phyloP scores from a whole-genome alignment of 2,888 invertebrate genomes.

The Aproaerema taeniolella region DNA sequence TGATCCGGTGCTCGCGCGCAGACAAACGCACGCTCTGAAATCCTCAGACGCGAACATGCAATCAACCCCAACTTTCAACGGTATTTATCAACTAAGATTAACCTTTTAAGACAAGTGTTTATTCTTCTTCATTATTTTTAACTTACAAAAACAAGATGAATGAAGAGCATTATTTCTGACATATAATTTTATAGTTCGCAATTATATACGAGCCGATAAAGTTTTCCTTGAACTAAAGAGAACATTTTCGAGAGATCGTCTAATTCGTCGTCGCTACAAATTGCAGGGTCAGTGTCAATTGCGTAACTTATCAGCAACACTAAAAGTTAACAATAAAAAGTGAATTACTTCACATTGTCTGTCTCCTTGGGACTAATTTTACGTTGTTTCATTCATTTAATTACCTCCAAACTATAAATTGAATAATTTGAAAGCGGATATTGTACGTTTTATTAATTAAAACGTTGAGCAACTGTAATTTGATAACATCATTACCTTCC shows the following conservation, averaged over 20 bases:
- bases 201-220: too few relatives aligned
- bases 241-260: background rate
- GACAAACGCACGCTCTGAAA: slow-evolving; percentile 29
- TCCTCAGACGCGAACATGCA: slow-evolving; percentile 23
- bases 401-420: slow-evolving; percentile 7
- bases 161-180: too few relatives aligned
- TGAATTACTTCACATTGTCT: slow-evolving; percentile 1
- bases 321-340: background rate
- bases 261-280: background rate
- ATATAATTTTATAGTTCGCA: too few relatives aligned
- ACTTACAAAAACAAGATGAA: too few relatives aligned
- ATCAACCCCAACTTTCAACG: slow-evolving; percentile 6
- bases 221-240: too few relatives aligned
- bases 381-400: background rate
- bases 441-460: too few relatives aligned
- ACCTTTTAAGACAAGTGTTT: too few relatives aligned
- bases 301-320: slow-evolving; percentile 19
- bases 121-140: too few relatives aligned
- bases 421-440: slow-evolving; percentile 17
- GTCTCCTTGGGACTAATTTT: slow-evolving; percentile 27
- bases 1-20: slow-evolving; percentile 31
- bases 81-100: too few relatives aligned
- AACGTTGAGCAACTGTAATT: too few relatives aligned
- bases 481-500: too few relatives aligned
- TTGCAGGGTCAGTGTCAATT: slow-evolving; percentile 35